Conservation (phyloP, 2,888 invertebrate genomes). For the Tethea ocularis region DNA sequence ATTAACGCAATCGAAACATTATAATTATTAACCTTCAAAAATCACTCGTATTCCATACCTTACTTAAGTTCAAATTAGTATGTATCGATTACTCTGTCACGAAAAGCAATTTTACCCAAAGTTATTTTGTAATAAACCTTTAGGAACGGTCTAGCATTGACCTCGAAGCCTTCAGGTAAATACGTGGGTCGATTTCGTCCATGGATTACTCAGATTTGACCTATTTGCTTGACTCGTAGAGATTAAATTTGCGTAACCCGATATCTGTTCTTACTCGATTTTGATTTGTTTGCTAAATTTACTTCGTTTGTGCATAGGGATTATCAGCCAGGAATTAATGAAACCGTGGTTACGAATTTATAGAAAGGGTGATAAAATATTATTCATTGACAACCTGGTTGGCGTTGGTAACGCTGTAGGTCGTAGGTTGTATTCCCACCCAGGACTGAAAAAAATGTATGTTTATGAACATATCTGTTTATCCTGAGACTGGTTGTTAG, state of each 20-base stretch:
- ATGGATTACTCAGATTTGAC: slow-evolving; percentile 17
- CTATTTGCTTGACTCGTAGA: slow-evolving; percentile 20
- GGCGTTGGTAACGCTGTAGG: too few relatives aligned
- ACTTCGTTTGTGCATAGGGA: background rate
- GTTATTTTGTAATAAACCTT: slow-evolving; percentile 27
- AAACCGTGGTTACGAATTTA: background rate
- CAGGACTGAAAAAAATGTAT: too few relatives aligned
- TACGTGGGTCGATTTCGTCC: slow-evolving; percentile 13
- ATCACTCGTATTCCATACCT: background rate
- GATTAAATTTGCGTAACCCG: slow-evolving; percentile 25
- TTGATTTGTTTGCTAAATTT: background rate
- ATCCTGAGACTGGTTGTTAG: too few relatives aligned
- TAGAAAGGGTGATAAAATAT: too few relatives aligned
- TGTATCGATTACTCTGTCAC: slow-evolving; percentile 26
- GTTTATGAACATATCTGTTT: too few relatives aligned
- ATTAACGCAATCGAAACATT: background rate
- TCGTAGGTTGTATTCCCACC: too few relatives aligned
- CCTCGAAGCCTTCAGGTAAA: slow-evolving; percentile 20
- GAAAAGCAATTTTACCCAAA: slow-evolving; percentile 21
- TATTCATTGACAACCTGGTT: too few relatives aligned
- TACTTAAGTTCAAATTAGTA: slow-evolving; percentile 14
- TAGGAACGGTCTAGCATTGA: slow-evolving; percentile 36
- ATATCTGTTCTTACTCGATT: slow-evolving; percentile 7
- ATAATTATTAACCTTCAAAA: background rate
- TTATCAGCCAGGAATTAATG: background rate